These are phyloP conservation scores for Aegypius monachus DNA, from an alignment of 2,113 vertebrate genomes.

Conservation along the genomic window DNA sequence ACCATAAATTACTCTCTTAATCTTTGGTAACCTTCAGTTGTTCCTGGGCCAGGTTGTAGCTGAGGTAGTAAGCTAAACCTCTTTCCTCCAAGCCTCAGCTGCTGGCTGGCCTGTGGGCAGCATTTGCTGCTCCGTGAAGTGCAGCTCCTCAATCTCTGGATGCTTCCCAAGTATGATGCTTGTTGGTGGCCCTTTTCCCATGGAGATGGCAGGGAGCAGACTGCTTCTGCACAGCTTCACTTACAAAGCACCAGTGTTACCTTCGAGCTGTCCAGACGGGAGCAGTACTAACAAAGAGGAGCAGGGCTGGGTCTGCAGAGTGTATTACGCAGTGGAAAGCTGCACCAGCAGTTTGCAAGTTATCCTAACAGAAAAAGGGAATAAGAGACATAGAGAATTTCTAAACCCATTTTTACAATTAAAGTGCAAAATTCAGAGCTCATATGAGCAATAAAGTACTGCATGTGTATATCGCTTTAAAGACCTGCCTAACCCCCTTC, in stretches of 20 bases:
- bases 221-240: not conserved
- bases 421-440: not conserved
- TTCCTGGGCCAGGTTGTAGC: rapidly evolving
- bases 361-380: not conserved
- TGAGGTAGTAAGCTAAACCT: not conserved
- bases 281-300: not conserved
- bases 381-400: not conserved
- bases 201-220: not conserved
- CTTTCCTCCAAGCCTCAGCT: not conserved
- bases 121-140: not conserved
- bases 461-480: not conserved
- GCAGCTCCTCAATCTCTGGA: not conserved
- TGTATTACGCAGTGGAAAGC: rapidly evolving
- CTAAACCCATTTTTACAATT: not conserved
- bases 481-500: conserved; percentile 56
- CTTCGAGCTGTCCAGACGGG: not conserved
- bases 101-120: rapidly evolving
- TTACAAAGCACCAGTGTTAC: too few species aligned
- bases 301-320: not conserved
- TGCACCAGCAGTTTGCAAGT: not conserved
- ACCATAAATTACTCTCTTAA: not conserved
- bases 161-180: not conserved
- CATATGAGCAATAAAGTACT: not conserved
- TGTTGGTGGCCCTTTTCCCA: not conserved
- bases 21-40: not conserved